These are phyloP conservation scores for Drymodes brunneopygia DNA, from an alignment of 2,113 vertebrate genomes.

Conservation along the genomic window DNA sequence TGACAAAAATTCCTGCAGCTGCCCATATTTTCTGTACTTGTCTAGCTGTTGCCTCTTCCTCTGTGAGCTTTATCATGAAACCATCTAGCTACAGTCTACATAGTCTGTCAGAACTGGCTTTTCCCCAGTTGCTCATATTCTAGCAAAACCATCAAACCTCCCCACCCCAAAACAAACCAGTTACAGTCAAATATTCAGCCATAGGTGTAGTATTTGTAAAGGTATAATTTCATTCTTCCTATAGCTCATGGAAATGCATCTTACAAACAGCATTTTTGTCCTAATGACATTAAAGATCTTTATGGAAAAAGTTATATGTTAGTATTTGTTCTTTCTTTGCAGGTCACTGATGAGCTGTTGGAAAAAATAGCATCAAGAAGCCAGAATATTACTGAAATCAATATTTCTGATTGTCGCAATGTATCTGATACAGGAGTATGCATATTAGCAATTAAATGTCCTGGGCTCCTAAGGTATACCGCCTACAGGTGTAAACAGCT, in stretches of 20 bases:
- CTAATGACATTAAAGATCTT: not conserved
- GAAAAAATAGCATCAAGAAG: constrained; percentile 93
- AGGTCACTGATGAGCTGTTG: constrained; percentile 94
- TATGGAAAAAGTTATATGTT: not conserved
- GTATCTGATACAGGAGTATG: constrained; percentile 91
- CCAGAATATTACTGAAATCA: constrained; percentile 95
- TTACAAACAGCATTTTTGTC: not conserved
- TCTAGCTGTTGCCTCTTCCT: not conserved
- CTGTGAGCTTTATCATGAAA: not conserved
- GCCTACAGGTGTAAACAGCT: constrained; percentile 97
- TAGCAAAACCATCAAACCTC: not conserved
- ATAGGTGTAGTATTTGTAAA: not conserved
- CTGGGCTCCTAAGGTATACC: constrained; percentile 90
- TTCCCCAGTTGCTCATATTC: not conserved
- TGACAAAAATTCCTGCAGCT: not conserved
- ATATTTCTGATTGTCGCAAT: constrained; percentile 95
- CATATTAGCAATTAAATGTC: constrained; percentile 88
- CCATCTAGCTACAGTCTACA: not conserved
- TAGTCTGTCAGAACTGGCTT: not conserved
- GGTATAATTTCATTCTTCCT: not conserved
- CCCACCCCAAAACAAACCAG: not conserved
- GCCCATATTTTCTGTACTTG: not conserved
- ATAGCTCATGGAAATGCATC: not conserved
- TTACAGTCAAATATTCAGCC: not conserved
- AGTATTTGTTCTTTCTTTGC: not conserved